Percentiles rank a stretch among this genome's conserved stretches.
These are phyloP conservation scores for Drosophila suzukii DNA, from an alignment of 1,140 invertebrate genomes.

Conservation along the genomic window DNA sequence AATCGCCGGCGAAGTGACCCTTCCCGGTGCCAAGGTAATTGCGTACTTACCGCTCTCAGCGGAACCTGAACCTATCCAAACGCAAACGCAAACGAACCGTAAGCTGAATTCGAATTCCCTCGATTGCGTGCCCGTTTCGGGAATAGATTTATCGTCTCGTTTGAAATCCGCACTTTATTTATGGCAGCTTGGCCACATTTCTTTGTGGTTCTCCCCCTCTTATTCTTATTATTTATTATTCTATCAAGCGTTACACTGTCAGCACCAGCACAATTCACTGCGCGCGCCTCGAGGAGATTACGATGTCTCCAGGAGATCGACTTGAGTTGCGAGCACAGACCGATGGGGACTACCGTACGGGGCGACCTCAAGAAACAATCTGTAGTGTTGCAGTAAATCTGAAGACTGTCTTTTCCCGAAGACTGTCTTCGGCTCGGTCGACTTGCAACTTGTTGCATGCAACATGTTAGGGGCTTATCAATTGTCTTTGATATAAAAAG, in stretches of 20 bases:
- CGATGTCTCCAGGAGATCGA: constrained; percentile 10
- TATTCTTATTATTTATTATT: constrained; percentile 60
- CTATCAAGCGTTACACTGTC: constrained; percentile 58
- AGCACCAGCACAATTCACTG: constrained; percentile 53
- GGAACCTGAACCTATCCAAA: constrained; percentile 34
- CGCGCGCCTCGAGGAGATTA: constrained; percentile 3
- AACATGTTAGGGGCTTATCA: constrained; percentile 20
- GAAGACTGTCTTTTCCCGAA: constrained; percentile 1
- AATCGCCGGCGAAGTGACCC: constrained; percentile 46
- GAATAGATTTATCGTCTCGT: constrained; percentile 61
- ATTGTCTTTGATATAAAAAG: no score
- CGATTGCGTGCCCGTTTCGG: constrained; percentile 55
- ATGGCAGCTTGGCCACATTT: constrained; percentile 49
- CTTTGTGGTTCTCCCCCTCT: constrained; percentile 24
- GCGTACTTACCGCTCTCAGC: constrained; percentile 56
- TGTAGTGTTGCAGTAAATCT: constrained; percentile 5
- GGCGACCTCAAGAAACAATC: constrained; percentile 34
- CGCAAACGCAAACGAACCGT: constrained; percentile 1
- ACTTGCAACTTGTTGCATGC: constrained; percentile 46
- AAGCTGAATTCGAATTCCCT: constrained; percentile 51
- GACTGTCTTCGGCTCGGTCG: not conserved
- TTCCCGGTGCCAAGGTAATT: constrained; percentile 41
- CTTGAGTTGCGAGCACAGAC: not conserved
- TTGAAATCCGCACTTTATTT: constrained; percentile 58
- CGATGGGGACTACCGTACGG: constrained; percentile 26